Evolutionary conservation across 2,113 vertebrate species (phyloP), one percentile per base, ranked within the genome.

Genomic region (Noturus placidus): DNA sequence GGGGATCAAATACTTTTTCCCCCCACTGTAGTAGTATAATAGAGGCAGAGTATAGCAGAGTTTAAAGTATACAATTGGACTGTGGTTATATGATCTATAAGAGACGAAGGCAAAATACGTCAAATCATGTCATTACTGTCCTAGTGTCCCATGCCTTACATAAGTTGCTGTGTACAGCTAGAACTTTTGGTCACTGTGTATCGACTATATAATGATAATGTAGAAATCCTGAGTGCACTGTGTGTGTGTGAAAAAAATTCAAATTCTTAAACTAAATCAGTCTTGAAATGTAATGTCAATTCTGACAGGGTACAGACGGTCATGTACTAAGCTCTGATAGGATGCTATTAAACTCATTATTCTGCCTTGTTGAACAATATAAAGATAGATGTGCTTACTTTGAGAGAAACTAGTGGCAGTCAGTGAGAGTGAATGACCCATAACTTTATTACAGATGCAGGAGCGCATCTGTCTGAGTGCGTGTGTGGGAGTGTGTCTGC

Each of bases 361-460:
- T 80, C 59, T 80, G 85, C 76, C 59, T 38, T 54, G 46, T 27
- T 80, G 42, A 86, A 80, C 27, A 30, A 80, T 67, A 67, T 67
- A 67, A 42, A 46, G 84, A 85, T 6, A 72, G 30, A 56, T 25
- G 22, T 17, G 54, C 70, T 83, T 67, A 67, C 74, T 87, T 30
- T 33, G 27, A 72, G 85, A n/a, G 27, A 89, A 84, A 81, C 30
- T 65, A 67, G 61, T 84, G 63, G 83, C 46, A 54, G 74, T 33
- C 19, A 42, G 82, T 35, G 84, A 38, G 72, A 57, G 74, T 67
- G 42, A 89, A 76, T 52, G 35, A 52, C 69, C 72, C 79, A 83
- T 89, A 52, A 4, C 59, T 87, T 80, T 81, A 89, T 87, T 86
- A 84, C 35, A n/a, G 10, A 33, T 84, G 52, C 54, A 56, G 35